These are phyloP conservation scores for Thunnus albacares DNA, from an alignment of 2,797 vertebrate genomes.

Conservation along the genomic window DNA sequence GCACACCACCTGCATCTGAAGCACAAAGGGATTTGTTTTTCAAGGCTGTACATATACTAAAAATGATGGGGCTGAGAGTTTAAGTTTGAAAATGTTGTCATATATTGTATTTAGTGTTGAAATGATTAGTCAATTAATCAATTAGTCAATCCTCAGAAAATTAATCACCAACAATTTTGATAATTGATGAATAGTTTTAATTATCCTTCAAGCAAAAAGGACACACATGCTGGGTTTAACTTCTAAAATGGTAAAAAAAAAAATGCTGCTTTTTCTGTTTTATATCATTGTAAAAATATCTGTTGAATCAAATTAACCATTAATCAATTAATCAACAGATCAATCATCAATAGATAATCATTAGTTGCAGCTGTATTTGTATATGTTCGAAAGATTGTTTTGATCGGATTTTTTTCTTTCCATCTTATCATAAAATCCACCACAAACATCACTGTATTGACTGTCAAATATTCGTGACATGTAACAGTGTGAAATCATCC, in stretches of 20 bases:
- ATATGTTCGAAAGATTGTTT: conserved; percentile 2
- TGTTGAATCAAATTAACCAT: background rate
- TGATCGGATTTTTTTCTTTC: background rate
- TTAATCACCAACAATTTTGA: background rate
- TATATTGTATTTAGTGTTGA: background rate
- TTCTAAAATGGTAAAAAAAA: too few relatives aligned
- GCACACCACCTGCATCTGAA: conserved; percentile 46
- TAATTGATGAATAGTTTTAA: background rate
- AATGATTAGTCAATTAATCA: background rate
- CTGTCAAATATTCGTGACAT: conserved; percentile 4
- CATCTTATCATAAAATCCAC: background rate
- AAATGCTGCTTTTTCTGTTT: too few relatives aligned
- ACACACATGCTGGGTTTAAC: too few relatives aligned
- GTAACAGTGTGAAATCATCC: background rate
- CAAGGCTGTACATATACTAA: conserved; percentile 15
- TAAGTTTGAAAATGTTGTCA: background rate
- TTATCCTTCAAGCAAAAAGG: background rate
- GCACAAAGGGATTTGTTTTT: conserved; percentile 55
- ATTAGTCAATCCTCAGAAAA: background rate
- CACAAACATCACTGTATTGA: conserved; percentile 2
- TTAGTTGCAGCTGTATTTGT: background rate
- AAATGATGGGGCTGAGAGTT: conserved; percentile 18
- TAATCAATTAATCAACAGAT: background rate
- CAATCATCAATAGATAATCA: background rate
- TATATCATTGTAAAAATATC: too few relatives aligned